Evolutionary conservation across 2,888 invertebrate genomes (phyloP).

Genomic region (Conomelus anceps): DNA sequence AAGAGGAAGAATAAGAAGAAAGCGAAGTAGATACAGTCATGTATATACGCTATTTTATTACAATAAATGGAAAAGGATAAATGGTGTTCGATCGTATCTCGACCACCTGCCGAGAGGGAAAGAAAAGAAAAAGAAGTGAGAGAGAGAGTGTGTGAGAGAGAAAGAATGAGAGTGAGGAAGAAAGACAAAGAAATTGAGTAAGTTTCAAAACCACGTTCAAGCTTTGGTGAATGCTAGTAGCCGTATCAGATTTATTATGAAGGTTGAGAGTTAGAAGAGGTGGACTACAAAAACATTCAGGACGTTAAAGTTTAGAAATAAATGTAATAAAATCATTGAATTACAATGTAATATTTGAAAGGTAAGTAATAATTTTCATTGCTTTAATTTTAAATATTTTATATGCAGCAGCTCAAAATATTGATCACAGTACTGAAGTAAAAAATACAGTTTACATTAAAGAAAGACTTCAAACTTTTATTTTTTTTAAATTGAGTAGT

Average conservation of each 20-base stretch:
- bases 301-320: not conserved
- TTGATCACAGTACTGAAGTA: not conserved
- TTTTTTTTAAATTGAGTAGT: too few species aligned
- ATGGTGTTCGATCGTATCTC: not conserved
- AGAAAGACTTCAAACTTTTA: too few species aligned
- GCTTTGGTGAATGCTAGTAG: not conserved
- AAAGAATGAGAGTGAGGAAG: not conserved
- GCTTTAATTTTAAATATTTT: not conserved
- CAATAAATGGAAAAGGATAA: not conserved
- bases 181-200: not conserved
- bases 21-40: not conserved
- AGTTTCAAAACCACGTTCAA: not conserved
- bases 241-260: not conserved
- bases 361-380: not conserved
- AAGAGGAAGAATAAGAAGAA: not conserved
- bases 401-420: not conserved
- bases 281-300: not conserved
- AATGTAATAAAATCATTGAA: not conserved
- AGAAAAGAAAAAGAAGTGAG: not conserved
- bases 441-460: too few species aligned
- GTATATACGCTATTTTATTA: not conserved
- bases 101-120: not conserved
- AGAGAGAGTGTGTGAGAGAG: not conserved
- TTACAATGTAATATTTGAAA: not conserved
- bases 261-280: not conserved